Evolutionary conservation across 2,888 invertebrate genomes (phyloP), one percentile per base, ranked within the genome.

Genomic region (Hemicrepidius hirtus): DNA sequence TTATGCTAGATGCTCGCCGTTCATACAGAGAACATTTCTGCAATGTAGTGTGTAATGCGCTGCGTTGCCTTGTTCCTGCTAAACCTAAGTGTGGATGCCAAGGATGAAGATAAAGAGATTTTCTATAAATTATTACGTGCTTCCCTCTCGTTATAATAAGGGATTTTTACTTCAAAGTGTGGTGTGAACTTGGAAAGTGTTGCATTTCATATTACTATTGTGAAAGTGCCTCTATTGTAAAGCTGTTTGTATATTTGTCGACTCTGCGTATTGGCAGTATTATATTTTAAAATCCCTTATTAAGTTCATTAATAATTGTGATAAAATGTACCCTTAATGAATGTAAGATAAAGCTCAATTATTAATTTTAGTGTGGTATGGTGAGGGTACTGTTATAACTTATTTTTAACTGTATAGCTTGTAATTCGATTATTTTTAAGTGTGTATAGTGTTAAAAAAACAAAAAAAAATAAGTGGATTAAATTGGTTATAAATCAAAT

Each of bases 1-100:
- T 83, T 67, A 76, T 82, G 72, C 69, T 82, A 4, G 81, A 79
- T 68, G 77, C 80, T 21, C 76, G 78, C 50, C 80, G 77, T 71
- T 80, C 82, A 5, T 81, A 80, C 73, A 80, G 77, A 71, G 79
- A 80, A 37, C 80, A 79, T 63, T 79, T 83, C 59, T 83, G 84
- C 74, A 80, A 81, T 62, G 75, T 84, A 64, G 82, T 81, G 50
- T 78, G 78, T 60, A 78, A 78, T 73, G 80, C 84, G 69, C 75
- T 86, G 59, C 79, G 82, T 40, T 86, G 85, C 79, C 77, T 86
- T 62, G 79, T 80, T 57, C 84, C 85, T 16, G 77, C 81, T n/a
- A 80, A 80, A 63, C 83, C 83, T 70, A 83, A 84, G 75, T 85
- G 85, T 78, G 83, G 82, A 74, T 85, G 85, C 77, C 83, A 83